Conservation (phyloP, 2,797 vertebrate genomes). For the Liasis olivaceus region DNA sequence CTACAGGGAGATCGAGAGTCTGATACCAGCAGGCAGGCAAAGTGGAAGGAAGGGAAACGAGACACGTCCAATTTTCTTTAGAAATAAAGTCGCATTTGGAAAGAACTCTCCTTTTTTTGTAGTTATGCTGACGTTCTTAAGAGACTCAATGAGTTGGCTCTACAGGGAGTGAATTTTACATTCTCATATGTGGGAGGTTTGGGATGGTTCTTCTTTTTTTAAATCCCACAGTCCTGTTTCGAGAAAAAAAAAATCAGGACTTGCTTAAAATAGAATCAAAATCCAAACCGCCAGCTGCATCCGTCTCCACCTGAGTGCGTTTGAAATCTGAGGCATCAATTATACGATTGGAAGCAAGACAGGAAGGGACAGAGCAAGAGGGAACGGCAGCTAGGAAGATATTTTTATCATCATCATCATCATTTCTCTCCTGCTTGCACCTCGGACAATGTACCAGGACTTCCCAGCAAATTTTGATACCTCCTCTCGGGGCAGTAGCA, state of each 20-base stretch:
- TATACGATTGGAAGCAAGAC: conserved; percentile 54
- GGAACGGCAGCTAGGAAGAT: conserved; percentile 65
- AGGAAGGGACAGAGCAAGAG: conserved; percentile 58
- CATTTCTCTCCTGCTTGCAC: conserved; percentile 67
- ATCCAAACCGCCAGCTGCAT: not conserved
- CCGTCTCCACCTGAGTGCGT: not conserved
- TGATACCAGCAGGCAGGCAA: not conserved
- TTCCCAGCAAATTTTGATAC: conserved; percentile 97
- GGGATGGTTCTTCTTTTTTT: not conserved
- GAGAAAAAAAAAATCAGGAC: not conserved
- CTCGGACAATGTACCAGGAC: conserved; percentile 98
- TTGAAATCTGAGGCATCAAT: conserved; percentile 38
- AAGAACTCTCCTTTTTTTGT: not conserved
- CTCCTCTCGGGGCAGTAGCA: conserved; percentile 97
- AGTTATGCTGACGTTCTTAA: not conserved
- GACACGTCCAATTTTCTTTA: not conserved
- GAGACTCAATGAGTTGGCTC: not conserved
- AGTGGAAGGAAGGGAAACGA: not conserved
- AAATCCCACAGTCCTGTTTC: not conserved
- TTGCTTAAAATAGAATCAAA: not conserved
- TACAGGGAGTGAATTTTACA: not conserved
- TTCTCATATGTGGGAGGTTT: not conserved
- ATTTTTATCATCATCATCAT: not conserved
- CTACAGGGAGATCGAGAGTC: not conserved
- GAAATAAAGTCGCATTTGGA: not conserved